Base-by-base conservation (phyloP, 2,797 vertebrate species). In the Mormyrops attenuatus region DNA sequence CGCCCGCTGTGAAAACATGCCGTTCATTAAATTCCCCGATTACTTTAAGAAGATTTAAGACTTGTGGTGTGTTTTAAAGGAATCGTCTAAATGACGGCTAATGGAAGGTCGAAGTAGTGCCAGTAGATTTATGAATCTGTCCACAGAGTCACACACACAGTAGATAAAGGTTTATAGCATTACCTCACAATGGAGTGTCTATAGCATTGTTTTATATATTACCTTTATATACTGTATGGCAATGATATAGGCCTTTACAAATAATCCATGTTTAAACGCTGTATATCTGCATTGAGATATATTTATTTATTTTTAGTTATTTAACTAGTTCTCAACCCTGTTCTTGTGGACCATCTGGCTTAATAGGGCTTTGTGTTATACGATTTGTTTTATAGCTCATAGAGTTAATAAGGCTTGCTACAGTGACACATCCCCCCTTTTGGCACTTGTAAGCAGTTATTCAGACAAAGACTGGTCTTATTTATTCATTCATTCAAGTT, bases 11-110 rank as follows among this genome's bases (percentile, higher is more conserved):
- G 52, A 13, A 87, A 87, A 87, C 26, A 34, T 55, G 50, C 52
- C 15, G 30, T 3, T 87, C 22, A 26, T 38, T 55, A 20, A 87
- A 26, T 7, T 26, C n/a, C 41, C 6, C 6, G 5, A 57, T 38
- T 87, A 34, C 50, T 38, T 86, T 87, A 87, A 17, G 52, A 17
- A 30, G 26, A 87, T 87, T 87, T 87, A 87, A 87, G 85, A 50
- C 50, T 86, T 26, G 80, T 85, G 80, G 85, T 87, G 52, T 17
- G 34, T 55, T 87, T 55, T 34, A 52, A 53, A 30, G 85, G 85
- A 87, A 87, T 38, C 15, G 52, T 55, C 85, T 34, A 57, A 57
- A 57, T 15, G 44, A 57, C 22, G 17, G 73, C 34, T 80, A 80
- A 80, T 80, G 73, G 73, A 44, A 80, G 73, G 73, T 41, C 26